Evolutionary conservation across 1,140 invertebrate genomes (phyloP), one percentile per base, ranked within the genome.

Genomic region (Panonychus citri): DNA sequence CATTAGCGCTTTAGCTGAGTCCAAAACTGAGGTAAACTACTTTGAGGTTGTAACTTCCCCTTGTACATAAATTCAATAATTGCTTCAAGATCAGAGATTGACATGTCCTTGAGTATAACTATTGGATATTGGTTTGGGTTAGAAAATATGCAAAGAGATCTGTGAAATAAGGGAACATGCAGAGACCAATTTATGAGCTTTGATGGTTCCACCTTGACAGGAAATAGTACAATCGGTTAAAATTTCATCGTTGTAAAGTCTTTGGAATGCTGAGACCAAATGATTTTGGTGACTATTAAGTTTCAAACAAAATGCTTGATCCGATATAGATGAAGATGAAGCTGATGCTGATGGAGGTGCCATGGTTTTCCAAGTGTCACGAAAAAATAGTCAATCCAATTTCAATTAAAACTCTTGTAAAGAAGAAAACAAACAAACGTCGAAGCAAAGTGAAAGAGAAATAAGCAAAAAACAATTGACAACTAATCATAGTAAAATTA

Each of bases 41-140:
- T 81, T 63, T 86, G 82, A n/a, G 80, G 81, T 82, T 64, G 85
- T 88, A 4, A 89, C 83, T 70, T 89, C 85, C 0, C 86, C 86
- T 80, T 78, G 70, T 91, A 91, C 82, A 90, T 89, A 66, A 87
- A 91, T 62, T 89, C 83, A 2, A 91, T 70, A 15, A 91, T 79
- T 1, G 83, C 81, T 58, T 82, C 81, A 66, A 91, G 83, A 65
- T 89, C 85, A 27, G 74, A 73, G 57, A 81, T 81, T 61, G 80
- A 78, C 1, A 88, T 81, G 48, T 85, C 82, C 54, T 85, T 85
- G 34, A 91, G 73, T 1, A 87, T 78, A 49, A 87, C 81, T 62
- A 82, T 80, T 48, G 82, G 82, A 69, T 87, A 81, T 62, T 81
- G 77, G 71, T 82, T 82, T 25, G 85, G 78, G 40, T 83, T 74